These are phyloP conservation scores for Cephalophus harveyi DNA, from an alignment of 2,113 vertebrate genomes.

Conservation along the genomic window DNA sequence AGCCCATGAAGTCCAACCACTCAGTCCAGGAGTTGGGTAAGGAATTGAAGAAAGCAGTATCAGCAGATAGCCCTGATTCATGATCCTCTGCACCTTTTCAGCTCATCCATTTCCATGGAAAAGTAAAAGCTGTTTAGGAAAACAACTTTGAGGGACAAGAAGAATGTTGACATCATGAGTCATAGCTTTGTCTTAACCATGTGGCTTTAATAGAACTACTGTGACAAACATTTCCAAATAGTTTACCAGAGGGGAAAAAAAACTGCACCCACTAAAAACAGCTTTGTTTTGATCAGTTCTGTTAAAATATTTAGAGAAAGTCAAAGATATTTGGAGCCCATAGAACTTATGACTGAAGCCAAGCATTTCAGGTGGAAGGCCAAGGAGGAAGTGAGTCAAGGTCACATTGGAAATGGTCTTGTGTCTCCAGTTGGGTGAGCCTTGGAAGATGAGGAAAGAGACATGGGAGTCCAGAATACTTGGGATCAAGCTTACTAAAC, in stretches of 20 bases:
- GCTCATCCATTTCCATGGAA: constrained; percentile 38
- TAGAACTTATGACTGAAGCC: not conserved
- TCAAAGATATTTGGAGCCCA: not conserved
- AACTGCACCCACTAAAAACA: not conserved
- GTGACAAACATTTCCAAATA: constrained; percentile 31
- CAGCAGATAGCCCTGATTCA: not conserved
- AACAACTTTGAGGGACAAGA: constrained; percentile 22
- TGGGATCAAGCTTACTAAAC: not conserved
- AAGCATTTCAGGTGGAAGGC: not conserved
- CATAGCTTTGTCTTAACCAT: constrained; percentile 36
- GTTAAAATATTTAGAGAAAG: constrained; percentile 52
- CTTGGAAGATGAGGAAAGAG: not conserved
- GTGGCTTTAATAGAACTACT: constrained; percentile 58
- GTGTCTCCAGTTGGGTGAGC: not conserved
- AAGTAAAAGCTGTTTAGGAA: constrained; percentile 33
- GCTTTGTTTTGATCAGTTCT: constrained; percentile 49
- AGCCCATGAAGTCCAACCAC: not conserved
- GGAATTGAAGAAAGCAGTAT: not conserved
- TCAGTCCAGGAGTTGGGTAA: not conserved
- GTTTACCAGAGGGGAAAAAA: not conserved
- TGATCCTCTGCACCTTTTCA: not conserved
- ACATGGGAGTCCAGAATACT: not conserved
- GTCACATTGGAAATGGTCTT: not conserved
- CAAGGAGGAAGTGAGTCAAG: not conserved
- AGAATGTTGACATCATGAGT: constrained; percentile 42